Evolutionary conservation across 2,113 vertebrate genomes (phyloP), one percentile per base, ranked within the genome.

Genomic region (Butorides virescens): DNA sequence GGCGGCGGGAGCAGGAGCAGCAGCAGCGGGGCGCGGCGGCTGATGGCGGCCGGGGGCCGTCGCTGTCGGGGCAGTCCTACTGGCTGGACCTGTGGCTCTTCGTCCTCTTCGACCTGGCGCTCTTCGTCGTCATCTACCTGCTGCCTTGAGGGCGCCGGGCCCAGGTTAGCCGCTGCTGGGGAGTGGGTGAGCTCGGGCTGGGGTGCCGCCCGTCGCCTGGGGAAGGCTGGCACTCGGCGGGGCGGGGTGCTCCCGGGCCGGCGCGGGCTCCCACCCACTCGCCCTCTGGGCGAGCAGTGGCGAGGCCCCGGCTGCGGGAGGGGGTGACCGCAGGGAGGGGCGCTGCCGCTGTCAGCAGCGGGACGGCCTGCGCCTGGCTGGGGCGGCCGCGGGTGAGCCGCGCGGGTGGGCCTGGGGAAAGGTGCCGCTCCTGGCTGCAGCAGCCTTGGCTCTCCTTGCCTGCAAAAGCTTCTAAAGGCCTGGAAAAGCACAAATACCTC

Each of bases 21-120:
- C 77, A 12, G 75, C 53, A 19, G 58, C 52, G 2, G 36, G 26
- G 8, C 2, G 68, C 5, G 15, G 59, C 1, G 9, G 47, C 7
- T 4, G 27, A 20, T 49, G 21, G 17, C 3, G 26, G 20, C 18
- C 74, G 5, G 21, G 73, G 89, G 18, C 81, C 98, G 21, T 74
- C 90, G 18, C 81, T 99, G 17, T 98, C 98, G 5, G 98, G 98
- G 58, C 98, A 99, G 34, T 99, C 98, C 2, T 99, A 99, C 96
- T 99, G 99, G 99, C 97, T 99, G 79, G 99, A 99, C 61, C 70
- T 99, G 9, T 99, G 99, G 99, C 80, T 98, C 16, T 99, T 99
- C 79, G 11, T 99, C 29, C 42, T 99, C 15, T 98, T 99, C 81
- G 98, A 99, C 87, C 13, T 99, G 36, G 91, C 61, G 11, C 88